A percentile compares a stretch with the other conserved stretches of the same genome.
Evolutionary conservation across 2,113 vertebrate genomes (phyloP).

Genomic region (Ardeotis arabs): DNA sequence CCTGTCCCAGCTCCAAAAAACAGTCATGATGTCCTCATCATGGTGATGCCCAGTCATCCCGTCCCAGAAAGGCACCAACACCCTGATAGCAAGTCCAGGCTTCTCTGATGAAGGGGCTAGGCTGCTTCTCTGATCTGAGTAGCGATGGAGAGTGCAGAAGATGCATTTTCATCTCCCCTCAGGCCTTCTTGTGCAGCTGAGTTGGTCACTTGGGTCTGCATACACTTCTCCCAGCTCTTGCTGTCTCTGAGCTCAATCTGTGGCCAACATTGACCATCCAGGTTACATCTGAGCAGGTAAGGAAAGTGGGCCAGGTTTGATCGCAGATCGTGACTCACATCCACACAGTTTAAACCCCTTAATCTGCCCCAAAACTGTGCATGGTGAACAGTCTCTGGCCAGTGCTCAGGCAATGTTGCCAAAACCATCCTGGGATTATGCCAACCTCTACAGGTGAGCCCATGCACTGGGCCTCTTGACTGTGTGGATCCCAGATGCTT

Average conservation of each 20-base stretch:
- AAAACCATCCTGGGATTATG: background rate
- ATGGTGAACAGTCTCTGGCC: background rate
- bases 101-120: background rate
- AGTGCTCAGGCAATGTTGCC: too few species aligned
- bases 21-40: background rate
- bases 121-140: background rate
- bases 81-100: rapidly evolving
- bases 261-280: background rate
- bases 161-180: background rate
- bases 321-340: background rate
- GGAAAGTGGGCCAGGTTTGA: background rate
- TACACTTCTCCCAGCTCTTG: background rate
- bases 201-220: rapidly evolving
- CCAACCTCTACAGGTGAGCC: background rate
- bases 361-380: background rate
- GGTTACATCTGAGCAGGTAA: background rate
- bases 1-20: background rate
- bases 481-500: background rate
- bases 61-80: background rate
- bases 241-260: background rate
- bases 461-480: background rate
- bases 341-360: background rate
- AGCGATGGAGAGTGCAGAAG: background rate
- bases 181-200: background rate
- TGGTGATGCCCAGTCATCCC: background rate